Conservation (phyloP, 2,888 invertebrate genomes). For the Cerastis leucographa region DNA sequence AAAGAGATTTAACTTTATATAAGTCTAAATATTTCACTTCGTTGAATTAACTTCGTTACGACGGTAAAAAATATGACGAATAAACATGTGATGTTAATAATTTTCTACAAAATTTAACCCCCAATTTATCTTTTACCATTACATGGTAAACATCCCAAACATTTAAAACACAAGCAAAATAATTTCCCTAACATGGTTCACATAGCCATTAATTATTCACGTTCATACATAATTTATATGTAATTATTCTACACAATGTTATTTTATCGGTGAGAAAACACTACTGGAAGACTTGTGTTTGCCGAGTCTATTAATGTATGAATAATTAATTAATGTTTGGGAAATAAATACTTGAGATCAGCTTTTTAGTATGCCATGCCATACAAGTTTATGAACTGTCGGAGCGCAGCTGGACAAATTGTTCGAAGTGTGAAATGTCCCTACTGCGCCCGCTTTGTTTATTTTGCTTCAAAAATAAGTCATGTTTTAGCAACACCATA, state of each 20-base stretch:
- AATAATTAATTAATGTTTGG: conserved; percentile 70
- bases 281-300: conserved; percentile 63
- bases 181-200: conserved; percentile 48
- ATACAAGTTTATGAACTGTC: conserved; percentile 40
- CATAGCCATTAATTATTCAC: conserved; percentile 64
- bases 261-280: conserved; percentile 74
- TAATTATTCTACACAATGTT: conserved; percentile 75
- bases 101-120: neutral
- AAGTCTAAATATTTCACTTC: neutral
- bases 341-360: conserved; percentile 64
- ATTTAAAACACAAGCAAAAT: conserved; percentile 53
- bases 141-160: conserved; percentile 31
- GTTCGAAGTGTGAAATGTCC: conserved; percentile 43
- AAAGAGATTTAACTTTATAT: neutral
- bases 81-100: neutral
- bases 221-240: conserved; percentile 78
- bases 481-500: conserved; percentile 1
- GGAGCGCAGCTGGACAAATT: conserved; percentile 42
- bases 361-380: conserved; percentile 46
- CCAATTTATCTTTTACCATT: neutral
- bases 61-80: neutral
- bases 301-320: conserved; percentile 69
- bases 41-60: neutral
- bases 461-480: conserved; percentile 3
- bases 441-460: conserved; percentile 5